Evolutionary conservation across 2,113 vertebrate species (phyloP), one percentile per base, ranked within the genome.

Genomic region (Percopsis transmontana): DNA sequence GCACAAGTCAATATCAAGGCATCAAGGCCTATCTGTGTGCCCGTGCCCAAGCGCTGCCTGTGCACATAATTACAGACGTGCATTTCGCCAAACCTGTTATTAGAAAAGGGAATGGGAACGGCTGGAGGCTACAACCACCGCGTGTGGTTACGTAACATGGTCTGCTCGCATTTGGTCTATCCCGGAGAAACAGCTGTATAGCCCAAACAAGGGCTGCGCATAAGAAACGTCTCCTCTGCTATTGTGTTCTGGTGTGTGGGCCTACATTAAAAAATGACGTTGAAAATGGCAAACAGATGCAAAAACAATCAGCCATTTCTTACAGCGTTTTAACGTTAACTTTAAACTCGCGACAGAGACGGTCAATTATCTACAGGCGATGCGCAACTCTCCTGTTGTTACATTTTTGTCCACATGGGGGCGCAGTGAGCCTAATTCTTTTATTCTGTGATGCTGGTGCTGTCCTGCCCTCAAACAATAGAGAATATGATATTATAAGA

Each of bases 21-120:
- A 82, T 85, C 68, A 61, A 45, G 41, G 47, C 10, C 62, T 58
- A 58, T 76, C 65, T 75, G 73, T 69, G 20, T 44, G 77, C 72
- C 66, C 78, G 75, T 77, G 70, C 77, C 55, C n/a, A 40, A 39
- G 27, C 44, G 40, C 20, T 13, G 62, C 62, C 70, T 70, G 67
- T 50, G 57, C 12, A 73, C 72, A 60, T 91, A 89, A 91, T 91
- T 89, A 89, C 87, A 91, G 87, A 89, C 86, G 84, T 60, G 60
- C 76, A 58, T 66, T 84, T 60, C 68, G 68, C 58, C 79, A 75
- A 60, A 82, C 74, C 85, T 87, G 74, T 88, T 80, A 89, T 89
- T 91, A 86, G 74, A 76, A 86, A 87, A 90, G 83, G 76, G 85
- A 88, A 87, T 88, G 84, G 89, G 85, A 83, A 87, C 76, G 79